Conservation (phyloP, 2,888 invertebrate genomes). For the Agrenia bidenticulata region DNA sequence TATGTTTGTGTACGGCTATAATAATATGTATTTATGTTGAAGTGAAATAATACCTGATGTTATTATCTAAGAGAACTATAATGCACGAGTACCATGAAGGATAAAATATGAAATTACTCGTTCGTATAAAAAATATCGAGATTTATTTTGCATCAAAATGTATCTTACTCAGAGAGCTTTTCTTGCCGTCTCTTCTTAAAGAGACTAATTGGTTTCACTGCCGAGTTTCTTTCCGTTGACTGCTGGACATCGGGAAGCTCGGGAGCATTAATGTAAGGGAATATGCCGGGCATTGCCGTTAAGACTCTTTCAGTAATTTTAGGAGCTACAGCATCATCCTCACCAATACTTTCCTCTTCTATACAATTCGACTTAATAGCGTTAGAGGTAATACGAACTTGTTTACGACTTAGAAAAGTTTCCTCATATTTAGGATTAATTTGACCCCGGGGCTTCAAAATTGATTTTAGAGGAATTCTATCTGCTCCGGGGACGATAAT, state of each 20-base stretch:
- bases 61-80: too few species aligned
- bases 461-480: slow-evolving; percentile 35
- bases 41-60: too few species aligned
- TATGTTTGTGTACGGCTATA: too few species aligned
- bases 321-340: neutral
- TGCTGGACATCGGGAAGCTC: neutral
- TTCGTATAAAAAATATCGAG: slow-evolving; percentile 4
- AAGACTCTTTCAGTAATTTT: slow-evolving; percentile 2
- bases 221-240: neutral
- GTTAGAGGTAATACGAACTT: neutral
- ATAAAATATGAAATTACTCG: neutral
- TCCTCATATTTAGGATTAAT: neutral
- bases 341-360: neutral
- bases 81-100: too few species aligned
- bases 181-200: slow-evolving; percentile 7
- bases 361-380: neutral
- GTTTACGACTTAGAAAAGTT: slow-evolving; percentile 4
- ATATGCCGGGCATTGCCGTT: neutral
- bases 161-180: neutral
- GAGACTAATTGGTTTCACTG: slow-evolving; percentile 9
- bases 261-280: neutral
- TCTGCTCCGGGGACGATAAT: slow-evolving; percentile 14
- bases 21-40: too few species aligned
- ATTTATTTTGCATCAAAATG: neutral
- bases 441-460: slow-evolving; percentile 28